Percentiles rank a stretch among this genome's conserved stretches.
Conservation (phyloP, 1,140 invertebrate genomes). For the Lethrus apterus region DNA sequence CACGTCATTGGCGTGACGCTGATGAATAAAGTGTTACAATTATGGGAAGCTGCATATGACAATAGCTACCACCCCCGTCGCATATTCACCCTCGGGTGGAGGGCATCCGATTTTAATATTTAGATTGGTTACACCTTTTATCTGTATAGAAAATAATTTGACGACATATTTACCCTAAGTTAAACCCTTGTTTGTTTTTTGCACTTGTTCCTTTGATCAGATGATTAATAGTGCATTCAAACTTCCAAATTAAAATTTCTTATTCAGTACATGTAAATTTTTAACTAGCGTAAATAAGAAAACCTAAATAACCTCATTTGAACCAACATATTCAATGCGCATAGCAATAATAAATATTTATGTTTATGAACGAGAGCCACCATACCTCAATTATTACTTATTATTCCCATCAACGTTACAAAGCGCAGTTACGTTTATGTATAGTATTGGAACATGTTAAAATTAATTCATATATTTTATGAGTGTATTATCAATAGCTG, state of each 20-base stretch:
- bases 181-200: constrained; percentile 39
- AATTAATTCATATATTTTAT: background rate
- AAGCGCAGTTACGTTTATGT: constrained; percentile 12
- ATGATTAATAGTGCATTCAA: constrained; percentile 28
- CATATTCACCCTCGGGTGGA: constrained; percentile 17
- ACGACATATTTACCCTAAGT: constrained; percentile 32
- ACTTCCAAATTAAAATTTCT: constrained; percentile 14
- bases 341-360: constrained; percentile 15
- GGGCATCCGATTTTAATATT: constrained; percentile 37
- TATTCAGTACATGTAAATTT: constrained; percentile 1
- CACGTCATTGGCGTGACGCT: constrained; percentile 15
- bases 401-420: constrained; percentile 7
- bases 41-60: constrained; percentile 40
- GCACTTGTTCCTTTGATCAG: constrained; percentile 40
- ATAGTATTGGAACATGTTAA: background rate
- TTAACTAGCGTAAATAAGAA: constrained; percentile 10
- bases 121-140: constrained; percentile 44
- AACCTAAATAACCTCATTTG: background rate
- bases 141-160: constrained; percentile 41
- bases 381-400: constrained; percentile 12
- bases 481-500: background rate
- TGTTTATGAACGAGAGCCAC: constrained; percentile 10
- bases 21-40: constrained; percentile 35
- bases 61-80: constrained; percentile 27
- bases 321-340: constrained; percentile 7